Evolutionary conservation across 2,113 vertebrate species (phyloP), one percentile per base, ranked within the genome.

Genomic region (Gobio gobio): DNA sequence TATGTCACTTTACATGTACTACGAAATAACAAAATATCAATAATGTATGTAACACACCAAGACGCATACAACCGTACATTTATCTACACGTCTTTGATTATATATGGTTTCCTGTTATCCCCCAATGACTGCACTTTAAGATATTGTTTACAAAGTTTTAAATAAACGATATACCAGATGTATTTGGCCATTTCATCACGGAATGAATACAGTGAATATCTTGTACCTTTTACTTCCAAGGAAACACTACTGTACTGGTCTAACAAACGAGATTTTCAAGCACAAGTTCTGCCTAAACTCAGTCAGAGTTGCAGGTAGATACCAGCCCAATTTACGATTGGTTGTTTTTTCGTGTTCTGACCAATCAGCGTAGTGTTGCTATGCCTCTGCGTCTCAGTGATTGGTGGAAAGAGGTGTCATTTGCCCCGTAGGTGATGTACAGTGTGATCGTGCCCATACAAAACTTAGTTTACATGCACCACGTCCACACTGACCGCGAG

Each of bases 341-440:
- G 33, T 9, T 59, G 78, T 20, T 68, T 14, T 8, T 22, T n/a
- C 78, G 13, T 40, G 7, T 78, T 13, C 85, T 5, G 82, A 63
- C 93, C 94, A 94, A 94, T 94, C 43, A 85, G 24, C 77, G 45
- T 29, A 18, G 75, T 93, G 94, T 94, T 94, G 94, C 93, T 93
- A 94, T 93, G 92, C 91, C 26, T 10, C 10, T 78, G 84, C 87
- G 9, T 20, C 43, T 75, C 14, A 8, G 58, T 89, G 90, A 93
- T 94, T 94, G 93, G 94, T 75, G 85, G 80, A 81, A 9, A 8
- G 6, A 6, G 40, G 61, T 92, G 93, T 91, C 94, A 91, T 1
- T 93, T n/a, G 77, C 59, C 43, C 40, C 66, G 54, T 76, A 54
- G 36, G 47, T 47, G 72, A 86, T 10, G 56, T 63, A 72, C 85